Evolutionary conservation across 2,113 vertebrate genomes (phyloP).

Genomic region (Xyrauchen texanus): DNA sequence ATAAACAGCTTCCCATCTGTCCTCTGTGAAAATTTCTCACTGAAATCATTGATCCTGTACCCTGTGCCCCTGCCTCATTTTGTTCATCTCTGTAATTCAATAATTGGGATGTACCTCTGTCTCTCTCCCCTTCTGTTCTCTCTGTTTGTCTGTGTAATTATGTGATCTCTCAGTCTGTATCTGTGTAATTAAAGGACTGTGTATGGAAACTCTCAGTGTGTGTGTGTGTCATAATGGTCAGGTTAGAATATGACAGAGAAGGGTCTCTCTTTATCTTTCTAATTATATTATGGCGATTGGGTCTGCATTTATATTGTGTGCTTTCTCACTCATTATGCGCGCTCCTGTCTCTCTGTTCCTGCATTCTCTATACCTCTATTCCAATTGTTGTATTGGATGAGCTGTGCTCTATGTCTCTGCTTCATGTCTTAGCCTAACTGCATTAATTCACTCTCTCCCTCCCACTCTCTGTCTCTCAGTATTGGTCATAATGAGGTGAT

Average conservation of each 20-base stretch:
- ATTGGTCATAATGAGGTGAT: constrained; percentile 95
- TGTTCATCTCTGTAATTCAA: constrained; percentile 41
- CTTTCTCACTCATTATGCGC: constrained; percentile 1
- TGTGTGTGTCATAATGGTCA: neutral
- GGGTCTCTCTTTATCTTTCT: constrained; percentile 11
- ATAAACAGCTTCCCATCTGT: constrained; percentile 12
- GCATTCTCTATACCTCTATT: neutral
- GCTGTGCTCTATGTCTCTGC: neutral
- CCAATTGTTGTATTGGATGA: constrained; percentile 28
- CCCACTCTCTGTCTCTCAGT: constrained; percentile 36
- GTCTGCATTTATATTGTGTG: neutral
- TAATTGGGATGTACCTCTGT: constrained; percentile 43
- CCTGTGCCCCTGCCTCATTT: neutral
- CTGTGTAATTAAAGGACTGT: constrained; percentile 32
- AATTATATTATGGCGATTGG: constrained; percentile 15
- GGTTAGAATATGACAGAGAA: neutral
- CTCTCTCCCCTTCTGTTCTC: constrained; percentile 34
- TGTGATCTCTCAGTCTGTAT: constrained; percentile 40
- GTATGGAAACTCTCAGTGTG: neutral
- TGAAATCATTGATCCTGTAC: neutral
- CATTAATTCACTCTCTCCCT: constrained; percentile 13
- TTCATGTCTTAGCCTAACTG: neutral
- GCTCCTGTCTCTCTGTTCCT: neutral
- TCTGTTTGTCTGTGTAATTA: constrained; percentile 49
- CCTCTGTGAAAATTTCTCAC: constrained; percentile 33